Percentiles rank a stretch among this genome's conserved stretches.
phyloP scores from a whole-genome alignment of 2,888 invertebrate genomes.

The Polymixis flavicincta region DNA sequence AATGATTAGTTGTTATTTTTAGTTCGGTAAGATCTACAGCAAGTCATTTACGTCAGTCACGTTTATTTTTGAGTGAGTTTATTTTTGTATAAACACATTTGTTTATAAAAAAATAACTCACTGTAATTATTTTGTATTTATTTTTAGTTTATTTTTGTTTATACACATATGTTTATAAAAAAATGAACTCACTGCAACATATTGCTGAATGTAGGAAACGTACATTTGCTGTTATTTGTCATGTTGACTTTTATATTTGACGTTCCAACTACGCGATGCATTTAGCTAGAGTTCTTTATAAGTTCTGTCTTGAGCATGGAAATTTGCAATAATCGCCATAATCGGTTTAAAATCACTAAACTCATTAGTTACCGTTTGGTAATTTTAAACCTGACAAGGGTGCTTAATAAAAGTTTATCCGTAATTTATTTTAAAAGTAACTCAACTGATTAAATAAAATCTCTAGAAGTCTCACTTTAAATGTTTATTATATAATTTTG shows the following conservation, averaged over 20 bases:
- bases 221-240: neutral
- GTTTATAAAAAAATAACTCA: too few relatives aligned
- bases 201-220: neutral
- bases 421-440: neutral
- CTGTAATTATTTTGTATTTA: neutral
- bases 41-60: neutral
- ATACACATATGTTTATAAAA: too few relatives aligned
- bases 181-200: too few relatives aligned
- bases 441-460: constrained; percentile 14
- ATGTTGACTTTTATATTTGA: neutral
- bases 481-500: neutral
- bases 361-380: neutral
- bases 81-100: too few relatives aligned
- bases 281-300: neutral
- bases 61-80: neutral
- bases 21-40: neutral
- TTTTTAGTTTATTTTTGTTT: neutral
- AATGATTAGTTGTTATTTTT: neutral
- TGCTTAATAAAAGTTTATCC: neutral
- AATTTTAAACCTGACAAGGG: neutral
- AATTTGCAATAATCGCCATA: too few relatives aligned
- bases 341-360: neutral
- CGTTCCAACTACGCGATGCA: neutral
- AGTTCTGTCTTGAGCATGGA: neutral
- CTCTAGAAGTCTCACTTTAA: neutral